Evolutionary conservation across 2,797 vertebrate genomes (phyloP), one percentile per base, ranked within the genome.

Genomic region (Tragopan temminckii): DNA sequence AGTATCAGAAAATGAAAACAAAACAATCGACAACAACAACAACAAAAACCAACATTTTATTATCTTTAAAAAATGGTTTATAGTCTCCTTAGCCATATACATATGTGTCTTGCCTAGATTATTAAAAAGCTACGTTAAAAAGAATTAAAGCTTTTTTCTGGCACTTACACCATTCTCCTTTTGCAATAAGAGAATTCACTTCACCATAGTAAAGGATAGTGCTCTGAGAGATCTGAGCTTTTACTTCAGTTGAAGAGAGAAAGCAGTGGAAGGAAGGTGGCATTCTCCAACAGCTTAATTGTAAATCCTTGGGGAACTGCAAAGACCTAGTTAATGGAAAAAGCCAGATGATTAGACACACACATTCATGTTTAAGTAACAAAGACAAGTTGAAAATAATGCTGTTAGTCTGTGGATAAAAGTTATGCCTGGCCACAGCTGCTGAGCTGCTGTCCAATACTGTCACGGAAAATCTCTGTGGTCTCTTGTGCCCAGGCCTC

Each of bases 171-270:
- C 3, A 50, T 35, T 50, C 12, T 77, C 38, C 8, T 67, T 59
- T 57, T 55, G 64, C 81, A 68, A 66, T 12, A 7, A 89, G 24
- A 23, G 15, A 40, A 69, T 83, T 55, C 62, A 16, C 40, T 75
- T 79, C 29, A 23, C 19, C 74, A 40, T 4, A 52, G 57, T 57
- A 63, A 25, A 0, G 0, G 33, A 29, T 43, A 6, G 27, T 63
- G 24, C 43, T 79, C 87, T 43, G 33, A 18, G 21, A 69, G 43
- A 69, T 53, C 11, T 11, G 20, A 4, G 2, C n/a, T 82, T 81
- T 62, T 48, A 17, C 4, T 80, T 77, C 59, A 87, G 33, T 46
- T 25, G 57, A 83, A 88, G 29, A 79, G 6, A 59, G 20, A 70
- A 80, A 93, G 52, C 20, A 79, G 33, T 5, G n/a, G 46, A 57